Conservation (phyloP, 2,113 vertebrate genomes). For the Eudyptes chrysolophus region DNA sequence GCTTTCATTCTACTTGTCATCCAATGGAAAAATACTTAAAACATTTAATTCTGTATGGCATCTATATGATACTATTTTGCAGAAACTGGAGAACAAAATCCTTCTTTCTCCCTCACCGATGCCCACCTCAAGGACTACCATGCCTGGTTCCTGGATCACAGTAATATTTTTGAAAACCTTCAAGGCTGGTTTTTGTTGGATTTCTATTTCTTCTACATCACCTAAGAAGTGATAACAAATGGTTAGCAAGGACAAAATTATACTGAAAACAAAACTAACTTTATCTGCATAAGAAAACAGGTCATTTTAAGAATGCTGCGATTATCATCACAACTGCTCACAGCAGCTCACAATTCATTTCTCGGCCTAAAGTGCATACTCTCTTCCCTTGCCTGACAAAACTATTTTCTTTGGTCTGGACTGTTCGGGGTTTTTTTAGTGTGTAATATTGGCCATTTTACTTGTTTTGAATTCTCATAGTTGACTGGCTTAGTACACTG, state of each 20-base stretch:
- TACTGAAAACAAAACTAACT: neutral
- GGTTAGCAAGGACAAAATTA: neutral
- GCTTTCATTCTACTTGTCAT: neutral
- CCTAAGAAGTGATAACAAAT: slow-evolving; percentile 72
- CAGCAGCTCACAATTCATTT: neutral
- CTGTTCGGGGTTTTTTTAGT: neutral
- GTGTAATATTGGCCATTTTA: neutral
- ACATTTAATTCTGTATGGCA: neutral
- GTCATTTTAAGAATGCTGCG: neutral
- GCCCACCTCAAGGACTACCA: slow-evolving; percentile 93
- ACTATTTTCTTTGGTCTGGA: neutral
- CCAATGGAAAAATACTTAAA: neutral
- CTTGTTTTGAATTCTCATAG: neutral
- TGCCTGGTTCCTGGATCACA: slow-evolving; percentile 88
- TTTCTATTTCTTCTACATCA: slow-evolving; percentile 94
- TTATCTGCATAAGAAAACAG: neutral
- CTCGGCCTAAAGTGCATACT: neutral
- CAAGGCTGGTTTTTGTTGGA: slow-evolving; percentile 88
- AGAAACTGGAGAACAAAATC: neutral
- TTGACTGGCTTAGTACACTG: neutral
- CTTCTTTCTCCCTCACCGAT: neutral
- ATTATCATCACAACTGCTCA: neutral
- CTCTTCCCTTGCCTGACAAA: neutral
- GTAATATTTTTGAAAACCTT: slow-evolving; percentile 92
- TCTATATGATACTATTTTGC: neutral